These are phyloP conservation scores for Pollimyrus isidori DNA, from an alignment of 2,113 vertebrate species.

Conservation along the genomic window DNA sequence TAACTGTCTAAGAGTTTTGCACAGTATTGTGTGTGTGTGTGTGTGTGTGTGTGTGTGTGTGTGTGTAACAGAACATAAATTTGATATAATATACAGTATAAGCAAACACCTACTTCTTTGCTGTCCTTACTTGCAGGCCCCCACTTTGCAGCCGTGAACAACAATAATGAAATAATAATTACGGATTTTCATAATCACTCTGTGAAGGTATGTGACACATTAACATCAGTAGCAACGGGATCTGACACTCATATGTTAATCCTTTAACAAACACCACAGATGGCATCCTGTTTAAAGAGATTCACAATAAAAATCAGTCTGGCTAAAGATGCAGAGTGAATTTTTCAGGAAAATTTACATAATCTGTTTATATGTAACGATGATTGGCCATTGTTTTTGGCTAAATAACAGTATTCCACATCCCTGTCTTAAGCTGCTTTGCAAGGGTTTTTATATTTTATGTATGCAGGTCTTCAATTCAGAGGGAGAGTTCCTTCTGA, in stretches of 20 bases:
- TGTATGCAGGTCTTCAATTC: constrained; percentile 80
- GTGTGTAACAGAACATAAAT: background rate
- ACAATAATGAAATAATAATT: constrained; percentile 96
- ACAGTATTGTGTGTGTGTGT: background rate
- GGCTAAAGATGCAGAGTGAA: background rate
- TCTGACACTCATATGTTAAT: background rate
- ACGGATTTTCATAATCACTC: constrained; percentile 99
- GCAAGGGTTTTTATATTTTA: background rate
- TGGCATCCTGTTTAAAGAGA: background rate
- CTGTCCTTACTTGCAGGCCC: constrained; percentile 65
- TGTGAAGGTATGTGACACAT: constrained; percentile 78
- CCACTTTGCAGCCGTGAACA: constrained; percentile 87
- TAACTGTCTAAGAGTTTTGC: background rate
- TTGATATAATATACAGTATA: background rate
- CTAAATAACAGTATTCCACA: background rate
- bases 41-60: background rate
- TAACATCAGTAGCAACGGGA: background rate
- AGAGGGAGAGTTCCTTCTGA: constrained; percentile 88
- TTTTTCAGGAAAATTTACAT: background rate
- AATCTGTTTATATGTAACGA: background rate
- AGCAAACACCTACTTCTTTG: too few relatives aligned
- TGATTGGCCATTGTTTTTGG: background rate
- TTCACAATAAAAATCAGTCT: background rate
- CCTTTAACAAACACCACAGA: background rate
- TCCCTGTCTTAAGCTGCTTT: background rate